Evolutionary conservation across 2,113 vertebrate genomes (phyloP).

Genomic region (Ahaetulla prasina): DNA sequence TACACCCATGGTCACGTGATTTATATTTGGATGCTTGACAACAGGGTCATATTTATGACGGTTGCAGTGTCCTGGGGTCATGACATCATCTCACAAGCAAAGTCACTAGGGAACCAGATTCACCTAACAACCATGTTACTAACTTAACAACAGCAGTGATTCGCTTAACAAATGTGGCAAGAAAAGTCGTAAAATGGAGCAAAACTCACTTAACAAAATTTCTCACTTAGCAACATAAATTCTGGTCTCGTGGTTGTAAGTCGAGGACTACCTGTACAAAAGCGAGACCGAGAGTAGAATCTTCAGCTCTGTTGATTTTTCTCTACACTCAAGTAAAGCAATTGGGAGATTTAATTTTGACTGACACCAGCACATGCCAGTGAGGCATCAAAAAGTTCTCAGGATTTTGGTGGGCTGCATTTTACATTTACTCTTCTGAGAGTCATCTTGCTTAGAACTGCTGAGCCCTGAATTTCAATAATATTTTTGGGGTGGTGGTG

Average conservation of each 20-base stretch:
- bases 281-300: not conserved
- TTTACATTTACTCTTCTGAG: not conserved
- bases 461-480: not conserved
- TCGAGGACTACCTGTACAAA: not conserved
- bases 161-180: not conserved
- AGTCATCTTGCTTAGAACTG: not conserved
- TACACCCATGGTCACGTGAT: not conserved
- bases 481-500: not conserved
- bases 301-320: not conserved
- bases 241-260: not conserved
- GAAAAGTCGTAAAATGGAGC: not conserved
- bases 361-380: not conserved
- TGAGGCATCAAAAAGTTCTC: not conserved
- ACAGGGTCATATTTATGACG: not conserved
- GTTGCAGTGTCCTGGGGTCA: not conserved
- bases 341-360: not conserved
- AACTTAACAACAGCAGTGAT: not conserved
- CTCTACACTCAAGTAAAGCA: not conserved
- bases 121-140: not conserved
- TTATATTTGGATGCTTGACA: not conserved
- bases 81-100: not conserved
- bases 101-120: not conserved
- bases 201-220: not conserved
- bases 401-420: not conserved
- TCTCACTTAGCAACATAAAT: not conserved